These are phyloP conservation scores for Bombus difficillimus DNA, from an alignment of 1,140 invertebrate genomes.

Conservation along the genomic window DNA sequence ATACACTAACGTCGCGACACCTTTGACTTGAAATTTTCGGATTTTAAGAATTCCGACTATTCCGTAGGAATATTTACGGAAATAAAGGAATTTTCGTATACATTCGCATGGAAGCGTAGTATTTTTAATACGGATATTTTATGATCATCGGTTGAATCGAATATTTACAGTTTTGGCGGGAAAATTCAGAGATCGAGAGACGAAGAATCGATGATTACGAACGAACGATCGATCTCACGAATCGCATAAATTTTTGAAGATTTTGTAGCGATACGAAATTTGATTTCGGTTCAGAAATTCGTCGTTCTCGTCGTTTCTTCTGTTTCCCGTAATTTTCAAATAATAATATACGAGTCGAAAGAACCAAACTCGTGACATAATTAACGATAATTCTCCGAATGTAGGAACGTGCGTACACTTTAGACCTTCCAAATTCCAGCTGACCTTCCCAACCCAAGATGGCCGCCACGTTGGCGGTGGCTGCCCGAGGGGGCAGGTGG, in stretches of 20 bases:
- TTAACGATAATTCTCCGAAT: neutral
- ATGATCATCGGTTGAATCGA: neutral
- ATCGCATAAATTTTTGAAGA: too few relatives aligned
- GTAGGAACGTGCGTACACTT: neutral
- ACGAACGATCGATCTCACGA: too few relatives aligned
- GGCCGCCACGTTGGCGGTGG: slow-evolving; percentile 15
- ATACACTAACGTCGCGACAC: slow-evolving; percentile 9
- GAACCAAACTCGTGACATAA: neutral
- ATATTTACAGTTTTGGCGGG: neutral
- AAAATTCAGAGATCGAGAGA: too few relatives aligned
- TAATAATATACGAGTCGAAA: neutral
- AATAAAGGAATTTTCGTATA: neutral
- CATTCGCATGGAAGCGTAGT: neutral
- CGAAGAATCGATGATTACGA: too few relatives aligned
- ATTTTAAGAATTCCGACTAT: neutral
- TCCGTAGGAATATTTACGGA: neutral
- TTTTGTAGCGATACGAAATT: too few relatives aligned
- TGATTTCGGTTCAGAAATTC: too few relatives aligned
- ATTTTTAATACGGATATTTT: too few relatives aligned
- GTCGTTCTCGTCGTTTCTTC: too few relatives aligned
- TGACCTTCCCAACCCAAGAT: slow-evolving; percentile 62
- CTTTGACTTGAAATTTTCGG: neutral
- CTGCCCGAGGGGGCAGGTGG: slow-evolving; percentile 36
- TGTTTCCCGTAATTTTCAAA: neutral
- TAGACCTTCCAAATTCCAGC: slow-evolving; percentile 44